These are phyloP conservation scores for Drosophila hamatofila DNA, from an alignment of 2,888 invertebrate genomes.

Conservation along the genomic window DNA sequence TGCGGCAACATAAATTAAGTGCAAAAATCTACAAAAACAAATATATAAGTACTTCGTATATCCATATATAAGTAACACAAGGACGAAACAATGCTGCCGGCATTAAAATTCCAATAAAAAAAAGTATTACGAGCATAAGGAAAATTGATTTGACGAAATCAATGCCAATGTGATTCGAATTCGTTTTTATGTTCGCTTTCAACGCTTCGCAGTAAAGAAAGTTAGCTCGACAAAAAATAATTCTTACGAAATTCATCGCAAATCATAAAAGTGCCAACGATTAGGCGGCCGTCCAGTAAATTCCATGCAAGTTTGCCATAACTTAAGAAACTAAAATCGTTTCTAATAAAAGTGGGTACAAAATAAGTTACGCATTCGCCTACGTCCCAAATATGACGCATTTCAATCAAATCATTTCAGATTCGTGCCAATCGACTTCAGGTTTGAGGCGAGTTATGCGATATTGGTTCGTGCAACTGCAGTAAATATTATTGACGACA, in stretches of 20 bases:
- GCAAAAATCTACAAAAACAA: conserved; percentile 64
- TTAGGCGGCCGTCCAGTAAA: conserved; percentile 1
- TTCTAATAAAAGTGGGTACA: conserved; percentile 24
- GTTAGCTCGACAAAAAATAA: conserved; percentile 30
- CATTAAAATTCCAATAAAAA: conserved; percentile 68
- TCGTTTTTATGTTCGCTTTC: conserved; percentile 51
- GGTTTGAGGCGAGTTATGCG: not conserved
- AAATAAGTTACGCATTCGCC: conserved; percentile 50
- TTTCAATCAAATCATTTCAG: conserved; percentile 15
- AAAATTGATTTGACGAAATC: conserved; percentile 63
- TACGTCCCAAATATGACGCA: conserved; percentile 6
- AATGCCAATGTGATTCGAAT: conserved; percentile 32
- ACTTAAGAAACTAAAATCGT: conserved; percentile 47
- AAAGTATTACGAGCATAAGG: conserved; percentile 62
- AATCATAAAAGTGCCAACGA: conserved; percentile 35
- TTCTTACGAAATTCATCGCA: conserved; percentile 27
- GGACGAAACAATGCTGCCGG: conserved; percentile 49
- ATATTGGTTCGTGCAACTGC: not conserved
- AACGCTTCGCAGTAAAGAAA: conserved; percentile 49
- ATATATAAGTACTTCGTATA: conserved; percentile 21
- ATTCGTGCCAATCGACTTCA: conserved; percentile 31
- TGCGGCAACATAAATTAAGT: conserved; percentile 77
- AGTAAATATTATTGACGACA: conserved; percentile 1
- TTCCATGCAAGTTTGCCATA: conserved; percentile 21
- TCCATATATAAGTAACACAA: conserved; percentile 29